These are phyloP conservation scores for Rhabdomys dilectus DNA, from an alignment of 2,113 vertebrate species.

Conservation along the genomic window DNA sequence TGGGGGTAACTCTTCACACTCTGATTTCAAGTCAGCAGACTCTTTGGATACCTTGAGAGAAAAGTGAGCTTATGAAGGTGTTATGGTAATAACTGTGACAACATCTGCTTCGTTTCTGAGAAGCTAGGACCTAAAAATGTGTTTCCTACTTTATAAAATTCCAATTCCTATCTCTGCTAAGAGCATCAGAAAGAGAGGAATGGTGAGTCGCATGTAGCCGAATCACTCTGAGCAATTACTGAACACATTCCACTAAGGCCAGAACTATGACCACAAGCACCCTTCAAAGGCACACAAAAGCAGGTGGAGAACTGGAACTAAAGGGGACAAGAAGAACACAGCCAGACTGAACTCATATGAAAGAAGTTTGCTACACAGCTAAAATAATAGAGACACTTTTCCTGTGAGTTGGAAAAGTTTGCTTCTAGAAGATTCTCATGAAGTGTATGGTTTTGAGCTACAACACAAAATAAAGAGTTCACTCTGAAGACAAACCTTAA, in stretches of 20 bases:
- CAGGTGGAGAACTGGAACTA: background rate
- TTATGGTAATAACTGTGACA: slow-evolving; percentile 14
- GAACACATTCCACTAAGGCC: background rate
- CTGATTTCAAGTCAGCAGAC: background rate
- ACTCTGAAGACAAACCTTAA: background rate
- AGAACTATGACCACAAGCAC: background rate
- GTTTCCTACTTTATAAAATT: background rate
- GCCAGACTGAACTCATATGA: background rate
- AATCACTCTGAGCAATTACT: background rate
- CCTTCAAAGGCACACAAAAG: background rate
- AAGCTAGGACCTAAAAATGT: background rate
- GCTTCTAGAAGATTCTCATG: background rate
- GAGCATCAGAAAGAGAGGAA: background rate
- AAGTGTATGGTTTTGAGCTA: background rate
- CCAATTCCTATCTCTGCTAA: background rate
- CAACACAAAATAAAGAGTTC: background rate
- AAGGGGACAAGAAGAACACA: background rate
- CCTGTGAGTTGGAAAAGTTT: background rate
- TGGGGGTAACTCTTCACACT: background rate
- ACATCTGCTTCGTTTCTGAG: background rate
- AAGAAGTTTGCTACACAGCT: background rate
- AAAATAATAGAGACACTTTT: background rate
- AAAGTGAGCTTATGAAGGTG: background rate
- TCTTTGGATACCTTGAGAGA: background rate
- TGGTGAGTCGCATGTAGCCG: background rate